Evolutionary conservation across 1,140 invertebrate species (phyloP).

Genomic region (Lasaia peninsularis): DNA sequence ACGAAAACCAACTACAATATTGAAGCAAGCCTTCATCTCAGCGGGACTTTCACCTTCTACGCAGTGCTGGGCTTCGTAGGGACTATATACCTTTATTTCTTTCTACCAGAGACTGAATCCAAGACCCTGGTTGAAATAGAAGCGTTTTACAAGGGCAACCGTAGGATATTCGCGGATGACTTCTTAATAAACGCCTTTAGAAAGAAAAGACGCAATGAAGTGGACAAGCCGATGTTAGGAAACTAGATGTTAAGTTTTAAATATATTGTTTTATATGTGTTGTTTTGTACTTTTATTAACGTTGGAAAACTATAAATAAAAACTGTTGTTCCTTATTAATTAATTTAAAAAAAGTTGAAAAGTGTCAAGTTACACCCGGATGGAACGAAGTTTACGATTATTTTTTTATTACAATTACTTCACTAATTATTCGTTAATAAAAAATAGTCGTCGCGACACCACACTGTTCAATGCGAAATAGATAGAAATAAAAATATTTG

Average conservation of each 20-base stretch:
- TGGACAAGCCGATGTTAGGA: slow-evolving; percentile 53
- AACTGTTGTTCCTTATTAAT: too few relatives aligned
- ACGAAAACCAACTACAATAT: slow-evolving; percentile 81
- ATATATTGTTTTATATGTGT: not conserved
- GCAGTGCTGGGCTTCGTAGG: slow-evolving; percentile 76
- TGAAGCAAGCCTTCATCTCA: slow-evolving; percentile 73
- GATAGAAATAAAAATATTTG: too few relatives aligned
- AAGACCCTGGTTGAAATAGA: slow-evolving; percentile 86
- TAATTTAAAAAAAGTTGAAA: too few relatives aligned
- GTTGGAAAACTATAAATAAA: too few relatives aligned
- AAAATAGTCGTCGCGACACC: too few relatives aligned
- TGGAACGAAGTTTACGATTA: too few relatives aligned
- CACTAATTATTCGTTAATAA: too few relatives aligned
- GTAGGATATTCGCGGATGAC: slow-evolving; percentile 62
- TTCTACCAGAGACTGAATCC: slow-evolving; percentile 88
- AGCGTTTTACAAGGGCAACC: slow-evolving; percentile 55
- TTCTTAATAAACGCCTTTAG: slow-evolving; percentile 60
- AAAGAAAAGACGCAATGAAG: slow-evolving; percentile 40
- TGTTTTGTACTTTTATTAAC: not conserved
- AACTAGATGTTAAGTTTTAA: not conserved
- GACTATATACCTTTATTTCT: slow-evolving; percentile 79
- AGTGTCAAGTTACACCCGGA: too few relatives aligned
- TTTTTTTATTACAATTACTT: too few relatives aligned
- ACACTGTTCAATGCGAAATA: too few relatives aligned
- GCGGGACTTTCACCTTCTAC: slow-evolving; percentile 81